Percentiles rank a stretch among this genome's conserved stretches.
phyloP scores from a whole-genome alignment of 2,113 vertebrate genomes.

The Antennarius striatus region DNA sequence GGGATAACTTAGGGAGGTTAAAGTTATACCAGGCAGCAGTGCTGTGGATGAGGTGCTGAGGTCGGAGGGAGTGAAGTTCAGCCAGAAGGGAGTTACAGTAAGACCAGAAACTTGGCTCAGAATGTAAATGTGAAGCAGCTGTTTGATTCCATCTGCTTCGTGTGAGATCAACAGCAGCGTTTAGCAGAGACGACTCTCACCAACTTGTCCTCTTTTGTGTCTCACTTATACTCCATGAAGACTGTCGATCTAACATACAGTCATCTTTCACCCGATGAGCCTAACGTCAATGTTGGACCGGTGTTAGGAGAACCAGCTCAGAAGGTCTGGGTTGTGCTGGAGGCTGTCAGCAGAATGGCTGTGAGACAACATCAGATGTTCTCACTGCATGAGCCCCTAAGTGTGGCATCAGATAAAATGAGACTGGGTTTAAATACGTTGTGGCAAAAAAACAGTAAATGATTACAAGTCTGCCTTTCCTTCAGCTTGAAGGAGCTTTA shows the following conservation, averaged over 20 bases:
- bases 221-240: conserved; percentile 40
- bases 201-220: neutral
- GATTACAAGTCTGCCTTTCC: conserved; percentile 6
- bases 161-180: neutral
- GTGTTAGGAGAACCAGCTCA: conserved; percentile 2
- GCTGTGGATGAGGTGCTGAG: conserved; percentile 22
- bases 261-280: conserved; percentile 35
- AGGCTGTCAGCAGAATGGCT: conserved; percentile 46
- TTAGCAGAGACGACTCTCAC: neutral
- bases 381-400: conserved; percentile 44
- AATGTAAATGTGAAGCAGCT: conserved; percentile 41
- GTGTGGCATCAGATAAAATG: conserved; percentile 43
- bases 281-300: conserved; percentile 1
- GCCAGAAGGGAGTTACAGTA: conserved; percentile 35
- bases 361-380: conserved; percentile 50
- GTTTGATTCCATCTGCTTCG: conserved; percentile 25
- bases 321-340: conserved; percentile 11
- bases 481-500: conserved; percentile 23
- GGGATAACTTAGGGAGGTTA: conserved; percentile 14
- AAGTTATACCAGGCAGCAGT: neutral
- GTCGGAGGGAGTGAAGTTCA: conserved; percentile 16
- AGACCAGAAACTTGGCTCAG: conserved; percentile 20
- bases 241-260: conserved; percentile 5
- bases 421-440: conserved; percentile 12
- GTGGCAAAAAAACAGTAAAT: conserved; percentile 11